phyloP scores from a whole-genome alignment of 2,888 invertebrate species.

The Lamproptera curius region DNA sequence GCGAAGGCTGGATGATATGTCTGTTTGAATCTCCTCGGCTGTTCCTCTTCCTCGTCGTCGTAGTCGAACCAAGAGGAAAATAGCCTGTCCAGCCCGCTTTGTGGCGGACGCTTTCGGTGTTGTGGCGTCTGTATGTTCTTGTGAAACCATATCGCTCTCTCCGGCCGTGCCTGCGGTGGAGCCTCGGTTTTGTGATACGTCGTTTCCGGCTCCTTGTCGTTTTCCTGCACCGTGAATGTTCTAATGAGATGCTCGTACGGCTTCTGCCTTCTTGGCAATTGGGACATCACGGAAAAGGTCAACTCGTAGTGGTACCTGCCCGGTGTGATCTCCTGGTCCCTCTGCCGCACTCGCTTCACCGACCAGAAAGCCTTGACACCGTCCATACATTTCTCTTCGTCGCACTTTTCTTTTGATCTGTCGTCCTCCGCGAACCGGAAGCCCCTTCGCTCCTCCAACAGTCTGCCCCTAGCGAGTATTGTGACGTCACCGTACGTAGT shows the following conservation, averaged over 20 bases:
- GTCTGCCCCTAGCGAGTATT: slow-evolving; percentile 80
- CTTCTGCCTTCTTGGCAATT: slow-evolving; percentile 67
- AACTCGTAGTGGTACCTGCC: slow-evolving; percentile 80
- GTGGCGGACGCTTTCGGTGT: slow-evolving; percentile 39
- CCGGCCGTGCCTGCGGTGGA: slow-evolving; percentile 35
- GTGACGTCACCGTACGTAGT: slow-evolving; percentile 81
- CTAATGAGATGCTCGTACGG: slow-evolving; percentile 76
- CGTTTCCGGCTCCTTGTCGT: slow-evolving; percentile 45
- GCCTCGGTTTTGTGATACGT: slow-evolving; percentile 31
- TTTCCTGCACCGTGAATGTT: slow-evolving; percentile 81
- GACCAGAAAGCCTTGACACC: slow-evolving; percentile 82
- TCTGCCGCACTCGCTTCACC: slow-evolving; percentile 82
- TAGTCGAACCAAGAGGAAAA: slow-evolving; percentile 63
- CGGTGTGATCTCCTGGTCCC: slow-evolving; percentile 64
- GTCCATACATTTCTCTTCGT: slow-evolving; percentile 67
- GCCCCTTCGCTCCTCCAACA: slow-evolving; percentile 72
- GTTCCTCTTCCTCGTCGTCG: slow-evolving; percentile 36
- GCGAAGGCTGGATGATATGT: slow-evolving; percentile 36
- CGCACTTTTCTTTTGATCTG: slow-evolving; percentile 47
- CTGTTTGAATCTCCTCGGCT: slow-evolving; percentile 39
- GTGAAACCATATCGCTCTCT: slow-evolving; percentile 61
- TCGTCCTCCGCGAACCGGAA: slow-evolving; percentile 78
- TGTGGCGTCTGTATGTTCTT: slow-evolving; percentile 51
- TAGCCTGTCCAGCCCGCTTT: slow-evolving; percentile 54
- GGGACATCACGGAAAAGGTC: slow-evolving; percentile 80